Percentiles rank a stretch among this genome's conserved stretches.
Evolutionary conservation across 2,797 vertebrate genomes (phyloP).

Genomic region (Bovichtus diacanthus): DNA sequence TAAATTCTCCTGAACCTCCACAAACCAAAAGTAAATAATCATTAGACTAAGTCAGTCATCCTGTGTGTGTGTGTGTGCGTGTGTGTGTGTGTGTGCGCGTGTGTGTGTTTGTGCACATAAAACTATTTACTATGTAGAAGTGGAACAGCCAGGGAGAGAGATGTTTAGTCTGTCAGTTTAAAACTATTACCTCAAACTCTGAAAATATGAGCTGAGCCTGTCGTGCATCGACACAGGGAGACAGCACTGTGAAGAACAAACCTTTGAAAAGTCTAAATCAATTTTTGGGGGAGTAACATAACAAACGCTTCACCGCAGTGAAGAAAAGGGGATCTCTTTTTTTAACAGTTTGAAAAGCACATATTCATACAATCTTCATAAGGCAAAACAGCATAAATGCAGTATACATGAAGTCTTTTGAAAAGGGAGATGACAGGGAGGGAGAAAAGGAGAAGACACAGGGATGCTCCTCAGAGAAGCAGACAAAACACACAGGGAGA

Average conservation of each 20-base stretch:
- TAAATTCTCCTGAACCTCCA: constrained; percentile 60
- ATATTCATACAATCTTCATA: constrained; percentile 88
- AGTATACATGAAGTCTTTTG: constrained; percentile 82
- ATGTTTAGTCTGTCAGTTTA: constrained; percentile 90
- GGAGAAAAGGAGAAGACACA: constrained; percentile 68
- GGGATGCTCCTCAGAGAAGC: constrained; percentile 72
- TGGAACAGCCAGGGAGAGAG: constrained; percentile 83
- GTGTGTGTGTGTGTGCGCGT: constrained; percentile 20
- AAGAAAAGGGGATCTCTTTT: constrained; percentile 81
- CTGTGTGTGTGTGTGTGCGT: constrained; percentile 36
- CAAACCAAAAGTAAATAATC: constrained; percentile 70
- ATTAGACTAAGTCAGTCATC: constrained; percentile 71
- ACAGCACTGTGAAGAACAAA: constrained; percentile 86
- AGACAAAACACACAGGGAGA: constrained; percentile 69
- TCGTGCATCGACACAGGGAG: constrained; percentile 84
- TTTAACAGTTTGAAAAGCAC: constrained; percentile 85
- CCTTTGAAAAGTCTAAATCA: constrained; percentile 90
- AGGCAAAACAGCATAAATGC: constrained; percentile 86
- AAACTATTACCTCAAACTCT: constrained; percentile 89
- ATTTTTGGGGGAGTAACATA: constrained; percentile 86
- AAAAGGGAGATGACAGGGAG: constrained; percentile 73
- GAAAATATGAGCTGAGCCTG: constrained; percentile 87
- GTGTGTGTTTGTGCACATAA: constrained; percentile 61
- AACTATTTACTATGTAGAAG: constrained; percentile 85
- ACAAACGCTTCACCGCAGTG: constrained; percentile 81